Evolutionary conservation across 2,888 invertebrate genomes (phyloP).

Genomic region (Dasypogon diadema): DNA sequence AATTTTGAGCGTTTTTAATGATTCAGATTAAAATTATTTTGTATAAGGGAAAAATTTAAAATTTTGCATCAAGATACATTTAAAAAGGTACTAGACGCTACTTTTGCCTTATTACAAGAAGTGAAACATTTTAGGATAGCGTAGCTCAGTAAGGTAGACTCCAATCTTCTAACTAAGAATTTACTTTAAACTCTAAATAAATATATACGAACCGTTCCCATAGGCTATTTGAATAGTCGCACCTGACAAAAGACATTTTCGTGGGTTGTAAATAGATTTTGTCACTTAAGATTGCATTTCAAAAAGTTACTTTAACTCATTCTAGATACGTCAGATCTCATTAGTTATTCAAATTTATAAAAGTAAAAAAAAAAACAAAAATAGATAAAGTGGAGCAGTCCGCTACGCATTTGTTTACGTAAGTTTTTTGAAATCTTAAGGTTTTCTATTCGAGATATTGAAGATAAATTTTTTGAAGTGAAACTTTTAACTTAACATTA

Average conservation of each 20-base stretch:
- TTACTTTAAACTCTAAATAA: no score
- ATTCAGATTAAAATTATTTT: slow-evolving; percentile 6
- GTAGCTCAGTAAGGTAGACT: slow-evolving; percentile 21
- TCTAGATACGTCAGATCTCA: slow-evolving; percentile 16
- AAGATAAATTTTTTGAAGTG: slow-evolving; percentile 21
- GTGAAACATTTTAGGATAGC: slow-evolving; percentile 33
- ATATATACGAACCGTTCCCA: no score
- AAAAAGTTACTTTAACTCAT: slow-evolving; percentile 20
- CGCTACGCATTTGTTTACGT: slow-evolving; percentile 2
- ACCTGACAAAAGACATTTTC: slow-evolving; percentile 11
- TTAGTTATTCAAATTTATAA: slow-evolving; percentile 23
- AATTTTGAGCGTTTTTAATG: slow-evolving; percentile 23
- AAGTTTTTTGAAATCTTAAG: slow-evolving; percentile 36
- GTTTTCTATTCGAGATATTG: slow-evolving; percentile 26
- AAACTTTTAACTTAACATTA: neutral
- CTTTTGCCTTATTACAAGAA: slow-evolving; percentile 54
- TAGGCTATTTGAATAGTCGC: no score
- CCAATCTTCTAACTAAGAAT: slow-evolving; percentile 5
- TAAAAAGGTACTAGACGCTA: slow-evolving; percentile 44
- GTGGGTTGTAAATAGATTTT: slow-evolving; percentile 34
- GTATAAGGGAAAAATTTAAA: neutral
- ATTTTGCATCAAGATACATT: slow-evolving; percentile 19
- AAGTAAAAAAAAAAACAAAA: slow-evolving; percentile 1
- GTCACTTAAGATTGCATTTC: slow-evolving; percentile 32
- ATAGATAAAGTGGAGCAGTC: neutral